Base-by-base conservation (phyloP, 2,888 invertebrate genomes). In the Chesias legatella region DNA sequence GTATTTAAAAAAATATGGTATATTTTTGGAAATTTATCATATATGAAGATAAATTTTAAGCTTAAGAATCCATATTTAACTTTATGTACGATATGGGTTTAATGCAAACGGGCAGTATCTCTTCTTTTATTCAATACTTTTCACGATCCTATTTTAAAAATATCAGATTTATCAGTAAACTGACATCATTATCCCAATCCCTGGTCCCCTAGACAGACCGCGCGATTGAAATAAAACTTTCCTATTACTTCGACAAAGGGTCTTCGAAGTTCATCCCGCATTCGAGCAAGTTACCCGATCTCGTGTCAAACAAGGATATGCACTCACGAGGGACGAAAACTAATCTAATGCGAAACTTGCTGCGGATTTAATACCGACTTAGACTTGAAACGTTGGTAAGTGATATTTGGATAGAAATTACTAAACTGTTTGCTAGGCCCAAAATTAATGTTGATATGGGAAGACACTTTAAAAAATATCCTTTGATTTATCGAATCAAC, bases 221-320 rank as follows among this genome's bases (percentile, higher is more conserved):
- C 21, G 24, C 36, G 26, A 40, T 40, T 20, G 25, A 10, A 33
- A 37, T 21, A 44, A 46, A 48, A 59, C 56, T 48, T 52, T 41
- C 33, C 31, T 43, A 38, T 43, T 44, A 44, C 37, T 44, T 48
- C 45, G 54, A 53, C 59, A 67, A 64, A 67, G 65, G 73, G 67
- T 60, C 63, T 55, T 43, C 45, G 60, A 73, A 70, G 63, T 72
- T 71, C 62, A 64, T 63, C 57, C 60, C 51, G 63, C 72, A 71
- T 74, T 43, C 44, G 40, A 39, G 35, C 33, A 82, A 84, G 81
- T 84, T 83, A 76, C 60, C 43, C 66, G 68, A 77, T 69, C 72
- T 77, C 71, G 67, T 79, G 81, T 83, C 79, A 79, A 78, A 86
- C 85, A 85, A 60, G 84, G 78, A 78, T 83, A 78, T 83, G 85